Evolutionary conservation across 2,113 vertebrate species (phyloP).

Genomic region (Myiozetetes cayanensis): DNA sequence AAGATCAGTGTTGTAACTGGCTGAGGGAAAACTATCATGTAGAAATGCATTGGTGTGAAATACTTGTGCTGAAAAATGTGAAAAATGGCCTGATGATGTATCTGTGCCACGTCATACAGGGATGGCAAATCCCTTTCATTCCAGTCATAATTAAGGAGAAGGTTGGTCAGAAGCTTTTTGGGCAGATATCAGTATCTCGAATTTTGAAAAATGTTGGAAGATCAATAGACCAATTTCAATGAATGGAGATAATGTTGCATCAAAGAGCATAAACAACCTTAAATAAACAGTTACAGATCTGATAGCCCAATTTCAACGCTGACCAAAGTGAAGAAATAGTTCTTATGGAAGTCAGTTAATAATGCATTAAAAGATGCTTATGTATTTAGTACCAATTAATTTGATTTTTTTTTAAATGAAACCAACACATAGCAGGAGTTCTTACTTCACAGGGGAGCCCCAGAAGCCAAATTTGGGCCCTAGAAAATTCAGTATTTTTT

Average conservation of each 20-base stretch:
- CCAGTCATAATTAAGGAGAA: not conserved
- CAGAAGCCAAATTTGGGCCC: conserved; percentile 47
- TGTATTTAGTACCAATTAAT: not conserved
- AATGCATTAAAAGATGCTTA: not conserved
- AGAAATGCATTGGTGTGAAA: not conserved
- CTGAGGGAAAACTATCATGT: not conserved
- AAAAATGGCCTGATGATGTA: not conserved
- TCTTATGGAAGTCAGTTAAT: not conserved
- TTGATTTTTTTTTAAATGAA: not conserved
- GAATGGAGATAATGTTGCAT: not conserved
- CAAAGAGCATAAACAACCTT: not conserved
- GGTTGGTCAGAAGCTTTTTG: not conserved
- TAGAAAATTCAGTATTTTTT: conserved; percentile 60
- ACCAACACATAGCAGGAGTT: conserved; percentile 1
- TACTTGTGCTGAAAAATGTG: not conserved
- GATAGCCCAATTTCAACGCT: not conserved
- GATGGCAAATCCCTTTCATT: not conserved
- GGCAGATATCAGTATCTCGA: not conserved
- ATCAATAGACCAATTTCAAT: not conserved
- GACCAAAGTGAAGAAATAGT: not conserved
- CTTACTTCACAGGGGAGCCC: conserved; percentile 48
- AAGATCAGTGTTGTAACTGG: not conserved
- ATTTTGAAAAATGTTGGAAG: not conserved
- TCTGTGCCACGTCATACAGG: not conserved
- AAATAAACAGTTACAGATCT: not conserved